phyloP scores from a whole-genome alignment of 2,888 invertebrate species.

The Chironomus riparius region DNA sequence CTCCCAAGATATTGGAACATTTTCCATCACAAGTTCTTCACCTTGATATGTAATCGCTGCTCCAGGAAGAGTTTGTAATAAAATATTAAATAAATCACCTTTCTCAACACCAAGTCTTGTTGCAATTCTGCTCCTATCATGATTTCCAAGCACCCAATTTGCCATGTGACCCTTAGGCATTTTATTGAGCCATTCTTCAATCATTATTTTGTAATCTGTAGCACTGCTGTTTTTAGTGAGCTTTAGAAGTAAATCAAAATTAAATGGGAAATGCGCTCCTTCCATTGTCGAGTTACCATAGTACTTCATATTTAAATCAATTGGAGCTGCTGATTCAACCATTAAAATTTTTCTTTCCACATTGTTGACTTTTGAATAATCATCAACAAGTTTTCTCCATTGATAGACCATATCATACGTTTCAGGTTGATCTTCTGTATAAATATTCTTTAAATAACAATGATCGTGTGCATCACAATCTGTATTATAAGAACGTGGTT shows the following conservation, averaged over 20 bases:
- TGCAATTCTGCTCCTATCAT: slow-evolving; percentile 55
- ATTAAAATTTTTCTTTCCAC: slow-evolving; percentile 47
- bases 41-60: slow-evolving; percentile 57
- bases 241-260: slow-evolving; percentile 51
- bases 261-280: slow-evolving; percentile 56
- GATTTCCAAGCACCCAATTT: slow-evolving; percentile 66
- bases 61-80: slow-evolving; percentile 52
- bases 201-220: slow-evolving; percentile 44
- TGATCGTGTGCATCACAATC: slow-evolving; percentile 46
- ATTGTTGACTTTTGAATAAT: slow-evolving; percentile 37
- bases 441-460: slow-evolving; percentile 47
- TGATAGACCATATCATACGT: slow-evolving; percentile 49
- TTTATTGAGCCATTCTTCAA: slow-evolving; percentile 50
- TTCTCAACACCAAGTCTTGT: slow-evolving; percentile 54
- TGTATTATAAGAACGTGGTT: slow-evolving; percentile 42
- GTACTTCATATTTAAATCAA: slow-evolving; percentile 49
- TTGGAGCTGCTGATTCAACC: slow-evolving; percentile 52
- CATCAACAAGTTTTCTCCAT: slow-evolving; percentile 49
- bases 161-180: slow-evolving; percentile 50
- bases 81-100: slow-evolving; percentile 56
- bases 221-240: slow-evolving; percentile 44
- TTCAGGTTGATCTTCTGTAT: slow-evolving; percentile 52
- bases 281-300: slow-evolving; percentile 46
- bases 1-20: slow-evolving; percentile 51
- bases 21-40: slow-evolving; percentile 65